These are phyloP conservation scores for Pristionchus entomophagus DNA, from an alignment of 2,888 invertebrate genomes.

Conservation along the genomic window DNA sequence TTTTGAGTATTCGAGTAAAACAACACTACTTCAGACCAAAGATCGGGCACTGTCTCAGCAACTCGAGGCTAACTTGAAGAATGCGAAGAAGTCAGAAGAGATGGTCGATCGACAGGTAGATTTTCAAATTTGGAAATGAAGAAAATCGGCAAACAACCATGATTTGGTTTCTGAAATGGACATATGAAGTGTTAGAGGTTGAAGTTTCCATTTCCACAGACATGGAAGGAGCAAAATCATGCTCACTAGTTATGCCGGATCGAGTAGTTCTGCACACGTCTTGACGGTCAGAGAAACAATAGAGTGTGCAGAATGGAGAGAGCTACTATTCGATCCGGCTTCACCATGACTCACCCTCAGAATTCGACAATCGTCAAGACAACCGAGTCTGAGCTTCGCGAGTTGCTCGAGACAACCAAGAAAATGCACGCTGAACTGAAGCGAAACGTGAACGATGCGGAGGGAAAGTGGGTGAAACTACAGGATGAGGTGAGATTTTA, in stretches of 20 bases:
- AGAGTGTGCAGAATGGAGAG: too few relatives aligned
- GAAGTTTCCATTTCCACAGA: too few relatives aligned
- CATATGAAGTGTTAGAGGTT: too few relatives aligned
- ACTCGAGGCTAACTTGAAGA: constrained; percentile 26
- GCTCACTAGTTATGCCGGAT: too few relatives aligned
- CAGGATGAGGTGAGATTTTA: constrained; percentile 37
- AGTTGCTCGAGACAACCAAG: constrained; percentile 35
- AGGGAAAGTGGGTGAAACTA: constrained; percentile 23
- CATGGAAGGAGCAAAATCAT: too few relatives aligned
- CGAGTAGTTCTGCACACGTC: too few relatives aligned
- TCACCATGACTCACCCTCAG: not conserved
- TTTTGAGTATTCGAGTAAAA: not conserved
- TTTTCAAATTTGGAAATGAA: not conserved
- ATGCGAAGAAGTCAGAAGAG: constrained; percentile 45
- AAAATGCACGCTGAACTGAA: constrained; percentile 15
- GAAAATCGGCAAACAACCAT: too few relatives aligned
- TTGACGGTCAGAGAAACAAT: too few relatives aligned
- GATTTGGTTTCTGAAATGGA: too few relatives aligned
- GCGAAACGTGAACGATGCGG: constrained; percentile 15
- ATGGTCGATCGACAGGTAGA: constrained; percentile 26
- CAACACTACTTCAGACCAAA: not conserved
- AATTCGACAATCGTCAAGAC: constrained; percentile 10
- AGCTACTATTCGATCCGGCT: too few relatives aligned
- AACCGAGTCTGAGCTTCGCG: constrained; percentile 13
- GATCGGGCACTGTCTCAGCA: not conserved